Conservation (phyloP, 1,140 invertebrate genomes). For the Hylyphantes graminicola region DNA sequence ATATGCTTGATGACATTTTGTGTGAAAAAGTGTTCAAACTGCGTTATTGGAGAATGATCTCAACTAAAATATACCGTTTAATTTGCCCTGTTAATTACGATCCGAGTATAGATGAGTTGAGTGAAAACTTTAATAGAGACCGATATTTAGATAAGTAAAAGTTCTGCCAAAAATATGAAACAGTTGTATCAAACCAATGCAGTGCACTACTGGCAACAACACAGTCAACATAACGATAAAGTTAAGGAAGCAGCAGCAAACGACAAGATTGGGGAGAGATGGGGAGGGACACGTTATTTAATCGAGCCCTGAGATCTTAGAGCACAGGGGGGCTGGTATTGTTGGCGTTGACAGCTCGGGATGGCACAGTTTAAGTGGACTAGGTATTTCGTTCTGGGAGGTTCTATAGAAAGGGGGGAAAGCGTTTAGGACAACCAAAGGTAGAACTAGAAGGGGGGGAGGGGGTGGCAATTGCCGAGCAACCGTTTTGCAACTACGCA, state of each 20-base stretch:
- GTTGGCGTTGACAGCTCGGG: constrained; percentile 45
- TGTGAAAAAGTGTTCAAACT: too few relatives aligned
- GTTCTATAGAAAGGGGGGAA: constrained; percentile 4
- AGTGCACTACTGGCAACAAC: background rate
- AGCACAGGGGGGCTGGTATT: constrained; percentile 24
- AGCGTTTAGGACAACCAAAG: background rate
- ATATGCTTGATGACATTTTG: too few relatives aligned
- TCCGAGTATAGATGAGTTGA: too few relatives aligned
- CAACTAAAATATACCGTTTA: too few relatives aligned
- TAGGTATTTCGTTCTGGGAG: constrained; percentile 44
- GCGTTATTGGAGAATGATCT: too few relatives aligned
- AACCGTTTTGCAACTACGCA: constrained; percentile 55
- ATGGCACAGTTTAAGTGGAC: constrained; percentile 52
- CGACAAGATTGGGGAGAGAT: background rate
- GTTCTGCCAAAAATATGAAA: too few relatives aligned
- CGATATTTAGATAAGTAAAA: too few relatives aligned
- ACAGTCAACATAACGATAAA: too few relatives aligned
- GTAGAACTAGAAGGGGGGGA: background rate
- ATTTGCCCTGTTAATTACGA: too few relatives aligned
- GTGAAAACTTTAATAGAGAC: too few relatives aligned
- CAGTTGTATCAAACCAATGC: background rate
- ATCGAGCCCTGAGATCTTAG: constrained; percentile 47
- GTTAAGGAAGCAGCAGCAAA: too few relatives aligned
- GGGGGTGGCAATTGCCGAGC: constrained; percentile 8
- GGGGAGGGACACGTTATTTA: constrained; percentile 42